Evolutionary conservation across 2,888 invertebrate species (phyloP).

Genomic region (Digitonthophagus gazella): DNA sequence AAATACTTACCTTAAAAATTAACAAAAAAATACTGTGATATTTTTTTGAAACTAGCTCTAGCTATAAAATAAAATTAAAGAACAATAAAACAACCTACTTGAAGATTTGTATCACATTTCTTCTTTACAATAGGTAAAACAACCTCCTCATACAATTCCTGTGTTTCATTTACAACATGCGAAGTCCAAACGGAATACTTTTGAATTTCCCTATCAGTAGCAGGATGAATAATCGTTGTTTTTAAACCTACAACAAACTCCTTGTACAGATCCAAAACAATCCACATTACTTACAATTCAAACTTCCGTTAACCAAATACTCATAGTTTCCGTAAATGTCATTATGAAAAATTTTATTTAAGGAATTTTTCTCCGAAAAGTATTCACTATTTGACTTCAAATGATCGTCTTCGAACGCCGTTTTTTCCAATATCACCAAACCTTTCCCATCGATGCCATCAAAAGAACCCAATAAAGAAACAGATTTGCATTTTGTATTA

Average conservation of each 20-base stretch:
- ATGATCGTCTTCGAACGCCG: slow-evolving; percentile 69
- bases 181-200: slow-evolving; percentile 77
- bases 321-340: slow-evolving; percentile 83
- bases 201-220: slow-evolving; percentile 85
- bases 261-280: no score
- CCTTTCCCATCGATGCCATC: slow-evolving; percentile 62
- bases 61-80: no score
- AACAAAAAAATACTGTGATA: no score
- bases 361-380: slow-evolving; percentile 60
- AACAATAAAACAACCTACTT: not conserved
- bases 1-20: no score
- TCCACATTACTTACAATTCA: slow-evolving; percentile 58
- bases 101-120: slow-evolving; percentile 42
- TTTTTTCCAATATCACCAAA: slow-evolving; percentile 78
- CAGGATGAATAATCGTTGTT: slow-evolving; percentile 88
- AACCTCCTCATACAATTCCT: slow-evolving; percentile 73
- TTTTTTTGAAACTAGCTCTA: no score
- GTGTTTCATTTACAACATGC: slow-evolving; percentile 81
- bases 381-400: slow-evolving; percentile 55
- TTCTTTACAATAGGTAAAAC: slow-evolving; percentile 74
- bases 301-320: slow-evolving; percentile 56
- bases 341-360: slow-evolving; percentile 70
- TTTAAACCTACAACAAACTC: slow-evolving; percentile 68
- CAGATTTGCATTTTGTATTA: slow-evolving; percentile 69
- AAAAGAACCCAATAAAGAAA: slow-evolving; percentile 70